phyloP scores from a whole-genome alignment of 2,113 vertebrate genomes.

The Phylloscopus trochiloides region DNA sequence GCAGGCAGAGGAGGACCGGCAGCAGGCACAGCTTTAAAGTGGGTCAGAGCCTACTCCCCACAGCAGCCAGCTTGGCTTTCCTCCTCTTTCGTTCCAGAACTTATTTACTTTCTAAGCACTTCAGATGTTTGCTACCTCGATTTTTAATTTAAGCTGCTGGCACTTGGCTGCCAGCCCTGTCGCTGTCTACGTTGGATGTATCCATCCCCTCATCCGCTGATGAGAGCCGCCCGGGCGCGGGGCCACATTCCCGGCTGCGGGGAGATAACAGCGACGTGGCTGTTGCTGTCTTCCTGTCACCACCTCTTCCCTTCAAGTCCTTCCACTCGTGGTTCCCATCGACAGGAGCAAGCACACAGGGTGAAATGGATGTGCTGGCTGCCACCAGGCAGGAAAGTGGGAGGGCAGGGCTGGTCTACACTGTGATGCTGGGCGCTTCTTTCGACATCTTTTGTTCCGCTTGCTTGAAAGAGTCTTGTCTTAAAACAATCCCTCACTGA shows the following conservation, averaged over 20 bases:
- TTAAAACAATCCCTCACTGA: slow-evolving; percentile 12
- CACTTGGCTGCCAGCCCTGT: slow-evolving; percentile 35
- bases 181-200: background rate
- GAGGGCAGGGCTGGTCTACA: slow-evolving; percentile 10
- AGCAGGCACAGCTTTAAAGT: slow-evolving; percentile 29
- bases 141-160: slow-evolving; percentile 66
- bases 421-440: slow-evolving; percentile 42
- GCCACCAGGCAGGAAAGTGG: background rate
- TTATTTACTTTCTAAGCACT: slow-evolving; percentile 72
- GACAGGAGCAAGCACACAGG: background rate
- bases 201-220: background rate
- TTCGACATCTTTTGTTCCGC: background rate
- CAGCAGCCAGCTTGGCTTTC: background rate
- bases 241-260: background rate
- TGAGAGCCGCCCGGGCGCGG: background rate
- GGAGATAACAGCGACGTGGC: background rate
- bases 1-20: background rate
- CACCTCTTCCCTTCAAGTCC: background rate
- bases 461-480: slow-evolving; percentile 33
- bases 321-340: background rate
- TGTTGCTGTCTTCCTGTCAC: slow-evolving; percentile 34
- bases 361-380: background rate
- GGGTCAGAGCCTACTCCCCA: slow-evolving; percentile 12
- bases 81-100: slow-evolving; percentile 31
- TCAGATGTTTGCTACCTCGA: slow-evolving; percentile 81